Conservation (phyloP, 2,888 invertebrate species). For the Rhorus exstirpatorius region DNA sequence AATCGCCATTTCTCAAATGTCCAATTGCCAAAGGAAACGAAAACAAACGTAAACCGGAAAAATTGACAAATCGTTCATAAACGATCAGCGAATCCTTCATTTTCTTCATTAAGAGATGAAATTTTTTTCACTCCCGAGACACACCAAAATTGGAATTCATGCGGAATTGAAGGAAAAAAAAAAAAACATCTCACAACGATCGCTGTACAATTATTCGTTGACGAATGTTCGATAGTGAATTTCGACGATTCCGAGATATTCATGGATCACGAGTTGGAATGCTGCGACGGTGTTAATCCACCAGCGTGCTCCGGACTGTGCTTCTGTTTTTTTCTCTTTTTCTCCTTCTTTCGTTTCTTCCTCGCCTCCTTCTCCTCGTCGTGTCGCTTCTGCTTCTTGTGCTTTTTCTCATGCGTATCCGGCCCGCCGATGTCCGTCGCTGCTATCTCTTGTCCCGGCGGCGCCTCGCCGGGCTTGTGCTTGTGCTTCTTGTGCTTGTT, state of each 20-base stretch:
- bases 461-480: constrained; percentile 94
- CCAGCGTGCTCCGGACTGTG: constrained; percentile 95
- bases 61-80: constrained; percentile 2
- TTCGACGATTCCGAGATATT: constrained; percentile 71
- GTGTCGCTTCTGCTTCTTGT: constrained; percentile 97
- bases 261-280: constrained; percentile 87
- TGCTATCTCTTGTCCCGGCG: constrained; percentile 91
- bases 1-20: constrained; percentile 29
- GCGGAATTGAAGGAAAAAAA: not conserved
- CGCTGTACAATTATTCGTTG: constrained; percentile 30
- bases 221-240: constrained; percentile 29
- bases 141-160: not conserved
- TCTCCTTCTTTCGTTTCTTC: constrained; percentile 97
- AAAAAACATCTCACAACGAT: constrained; percentile 27
- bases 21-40: constrained; percentile 8
- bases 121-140: constrained; percentile 8
- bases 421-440: constrained; percentile 89
- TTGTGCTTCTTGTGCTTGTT: constrained; percentile 98
- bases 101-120: not conserved
- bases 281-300: constrained; percentile 89
- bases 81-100: not conserved
- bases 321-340: constrained; percentile 97
- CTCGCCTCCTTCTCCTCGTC: constrained; percentile 96
- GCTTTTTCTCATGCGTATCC: constrained; percentile 97
- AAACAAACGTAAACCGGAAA: not conserved